phyloP scores from a whole-genome alignment of 2,113 vertebrate genomes.

The Balaeniceps rex region DNA sequence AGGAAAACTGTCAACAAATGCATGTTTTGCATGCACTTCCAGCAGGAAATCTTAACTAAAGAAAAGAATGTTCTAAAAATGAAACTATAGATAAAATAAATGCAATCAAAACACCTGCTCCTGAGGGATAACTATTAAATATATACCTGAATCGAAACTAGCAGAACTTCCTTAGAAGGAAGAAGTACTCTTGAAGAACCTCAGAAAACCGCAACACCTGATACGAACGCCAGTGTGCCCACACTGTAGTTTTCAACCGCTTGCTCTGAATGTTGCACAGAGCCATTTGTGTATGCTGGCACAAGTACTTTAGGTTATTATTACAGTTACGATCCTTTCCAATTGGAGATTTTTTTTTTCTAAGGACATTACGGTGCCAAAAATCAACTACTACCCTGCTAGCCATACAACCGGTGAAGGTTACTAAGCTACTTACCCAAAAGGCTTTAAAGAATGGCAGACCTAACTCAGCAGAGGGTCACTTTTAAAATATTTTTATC shows the following conservation, averaged over 20 bases:
- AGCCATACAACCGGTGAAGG: neutral
- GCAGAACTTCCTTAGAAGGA: neutral
- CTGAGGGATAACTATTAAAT: neutral
- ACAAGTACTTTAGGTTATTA: neutral
- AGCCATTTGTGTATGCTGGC: too few relatives aligned
- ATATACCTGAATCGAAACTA: neutral
- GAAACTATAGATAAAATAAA: neutral
- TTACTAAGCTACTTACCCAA: neutral
- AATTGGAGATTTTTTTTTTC: neutral
- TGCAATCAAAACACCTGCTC: neutral
- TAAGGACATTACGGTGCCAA: neutral
- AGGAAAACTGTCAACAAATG: neutral
- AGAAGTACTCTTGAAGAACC: neutral
- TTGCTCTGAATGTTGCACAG: neutral
- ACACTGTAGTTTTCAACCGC: neutral
- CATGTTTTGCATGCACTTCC: neutral
- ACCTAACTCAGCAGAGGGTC: neutral
- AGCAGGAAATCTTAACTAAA: neutral
- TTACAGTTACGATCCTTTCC: neutral
- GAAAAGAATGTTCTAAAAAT: neutral
- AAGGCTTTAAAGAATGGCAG: neutral
- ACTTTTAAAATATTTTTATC: neutral
- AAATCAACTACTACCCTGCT: neutral
- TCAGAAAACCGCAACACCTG: neutral
- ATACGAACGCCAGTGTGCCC: accelerated